Evolutionary conservation across 1,140 invertebrate species (phyloP), one percentile per base, ranked within the genome.

Genomic region (Hermetia illucens): DNA sequence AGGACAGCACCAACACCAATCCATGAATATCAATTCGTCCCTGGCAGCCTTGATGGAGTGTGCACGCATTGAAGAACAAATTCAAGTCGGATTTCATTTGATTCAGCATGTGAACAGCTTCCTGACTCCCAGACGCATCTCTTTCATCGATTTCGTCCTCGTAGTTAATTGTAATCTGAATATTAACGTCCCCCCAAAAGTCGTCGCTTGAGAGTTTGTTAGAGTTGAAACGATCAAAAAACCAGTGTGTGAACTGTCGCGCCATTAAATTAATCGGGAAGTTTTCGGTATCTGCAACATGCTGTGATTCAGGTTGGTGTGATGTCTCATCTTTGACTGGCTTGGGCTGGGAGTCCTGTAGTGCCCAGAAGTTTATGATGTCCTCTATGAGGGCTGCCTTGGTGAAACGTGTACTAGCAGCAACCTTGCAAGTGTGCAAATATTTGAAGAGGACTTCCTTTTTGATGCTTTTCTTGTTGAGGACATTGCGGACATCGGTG

Each of bases 51-150:
- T 69, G 62, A 20, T 45, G 42, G 4, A 51, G 50, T 9, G 70
- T 44, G 50, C 77, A 77, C 0, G 73, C 72, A 53, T 74, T 74
- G 47, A 77, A 77, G 37, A 61, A 52, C 15, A 77, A 52, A 16
- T 57, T 52, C 48, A 75, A 62, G 27, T 47, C 41, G n/a, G 46
- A 12, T 19, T 50, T 53, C 1, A 46, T n/a, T 18, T 18, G 34
- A 2, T 43, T 18, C 8, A 60, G 32, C 5, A 37, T 39, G 2
- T 40, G 5, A 1, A 57, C 24, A 8, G 55, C 44, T 9, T 53
- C 39, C 5, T 13, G 20, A 5, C 44, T 45, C 29, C 38, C 35
- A 8, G 6, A 33, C 8, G 6, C 12, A 12, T 45, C 32, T 17
- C 40, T 5, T 18, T 46, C 44, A 4, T 48, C 45, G 1, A 34